These are phyloP conservation scores for Puntigrus tetrazona DNA, from an alignment of 2,113 vertebrate genomes.

Conservation along the genomic window DNA sequence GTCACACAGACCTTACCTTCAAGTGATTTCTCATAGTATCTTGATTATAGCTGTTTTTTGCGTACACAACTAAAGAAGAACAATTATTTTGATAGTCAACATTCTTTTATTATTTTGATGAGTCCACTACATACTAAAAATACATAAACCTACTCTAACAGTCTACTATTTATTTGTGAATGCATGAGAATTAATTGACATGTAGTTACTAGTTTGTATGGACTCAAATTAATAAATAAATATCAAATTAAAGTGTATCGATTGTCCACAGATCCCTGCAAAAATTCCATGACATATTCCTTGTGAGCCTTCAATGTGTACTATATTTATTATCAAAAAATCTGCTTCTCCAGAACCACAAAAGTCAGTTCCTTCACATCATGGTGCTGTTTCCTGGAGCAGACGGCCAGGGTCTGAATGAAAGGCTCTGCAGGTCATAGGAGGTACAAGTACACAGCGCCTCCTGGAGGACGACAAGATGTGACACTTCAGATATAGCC, in stretches of 20 bases:
- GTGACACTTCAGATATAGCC: background rate
- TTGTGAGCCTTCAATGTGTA: background rate
- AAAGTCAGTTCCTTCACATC: background rate
- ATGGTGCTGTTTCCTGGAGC: background rate
- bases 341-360: background rate
- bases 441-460: slow-evolving; percentile 21
- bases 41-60: background rate
- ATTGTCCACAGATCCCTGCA: background rate
- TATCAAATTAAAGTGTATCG: too few species aligned
- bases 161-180: too few species aligned
- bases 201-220: too few species aligned
- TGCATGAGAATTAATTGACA: too few species aligned
- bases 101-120: too few species aligned
- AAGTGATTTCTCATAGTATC: background rate
- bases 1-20: background rate
- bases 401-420: background rate
- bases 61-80: background rate
- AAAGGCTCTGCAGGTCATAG: too few species aligned
- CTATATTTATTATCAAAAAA: background rate
- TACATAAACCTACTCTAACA: too few species aligned
- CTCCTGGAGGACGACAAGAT: slow-evolving; percentile 5
- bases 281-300: background rate
- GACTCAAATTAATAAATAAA: too few species aligned
- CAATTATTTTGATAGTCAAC: too few species aligned
- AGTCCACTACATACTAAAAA: too few species aligned